These are phyloP conservation scores for Mastomys natalensis DNA, from an alignment of 2,113 vertebrate genomes.

Conservation along the genomic window DNA sequence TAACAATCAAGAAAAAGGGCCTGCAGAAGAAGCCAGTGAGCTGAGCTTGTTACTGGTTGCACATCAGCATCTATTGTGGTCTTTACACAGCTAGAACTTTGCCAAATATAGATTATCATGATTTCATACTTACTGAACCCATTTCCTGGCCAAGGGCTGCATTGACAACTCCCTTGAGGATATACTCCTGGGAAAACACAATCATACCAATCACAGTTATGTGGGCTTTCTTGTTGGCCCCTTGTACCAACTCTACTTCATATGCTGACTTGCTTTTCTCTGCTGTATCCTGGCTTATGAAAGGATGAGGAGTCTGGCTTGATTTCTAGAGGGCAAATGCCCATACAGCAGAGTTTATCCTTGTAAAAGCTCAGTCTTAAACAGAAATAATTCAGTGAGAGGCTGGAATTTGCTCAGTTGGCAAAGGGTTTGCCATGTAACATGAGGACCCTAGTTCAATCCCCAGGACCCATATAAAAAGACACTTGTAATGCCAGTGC, in stretches of 20 bases:
- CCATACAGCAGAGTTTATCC: constrained; percentile 16
- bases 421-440: background rate
- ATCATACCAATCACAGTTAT: background rate
- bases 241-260: background rate
- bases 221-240: background rate
- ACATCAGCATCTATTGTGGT: background rate
- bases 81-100: background rate
- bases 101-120: constrained; percentile 18
- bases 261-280: background rate
- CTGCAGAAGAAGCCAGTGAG: background rate
- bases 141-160: constrained; percentile 96
- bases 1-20: background rate
- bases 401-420: background rate
- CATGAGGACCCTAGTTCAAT: background rate
- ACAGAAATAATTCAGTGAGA: constrained; percentile 11
- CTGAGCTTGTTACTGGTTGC: background rate
- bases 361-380: constrained; percentile 41
- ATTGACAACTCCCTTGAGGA: constrained; percentile 98
- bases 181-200: constrained; percentile 92
- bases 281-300: constrained; percentile 34
- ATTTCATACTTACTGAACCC: constrained; percentile 92
- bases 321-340: background rate
- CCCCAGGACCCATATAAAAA: background rate
- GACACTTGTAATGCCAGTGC: background rate
- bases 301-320: constrained; percentile 22